phyloP scores from a whole-genome alignment of 2,113 vertebrate genomes.

The Bufo gargarizans region DNA sequence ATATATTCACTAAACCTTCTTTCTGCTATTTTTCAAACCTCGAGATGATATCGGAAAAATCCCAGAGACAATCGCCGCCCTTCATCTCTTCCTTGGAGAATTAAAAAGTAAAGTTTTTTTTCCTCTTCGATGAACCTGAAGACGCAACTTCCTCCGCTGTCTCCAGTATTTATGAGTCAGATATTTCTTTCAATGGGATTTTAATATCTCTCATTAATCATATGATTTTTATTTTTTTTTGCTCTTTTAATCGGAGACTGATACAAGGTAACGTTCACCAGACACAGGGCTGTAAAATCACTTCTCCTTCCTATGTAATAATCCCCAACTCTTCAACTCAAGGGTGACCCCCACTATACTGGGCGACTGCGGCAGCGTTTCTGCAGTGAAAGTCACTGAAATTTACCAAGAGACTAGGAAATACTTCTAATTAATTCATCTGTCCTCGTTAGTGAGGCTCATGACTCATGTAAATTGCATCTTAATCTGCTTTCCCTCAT shows the following conservation, averaged over 20 bases:
- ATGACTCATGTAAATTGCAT: slow-evolving; percentile 33
- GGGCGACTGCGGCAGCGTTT: background rate
- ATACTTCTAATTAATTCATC: slow-evolving; percentile 29
- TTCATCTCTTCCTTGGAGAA: background rate
- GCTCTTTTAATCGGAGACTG: slow-evolving; percentile 37
- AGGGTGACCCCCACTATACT: background rate
- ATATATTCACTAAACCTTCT: background rate
- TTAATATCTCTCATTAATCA: slow-evolving; percentile 59
- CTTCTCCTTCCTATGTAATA: too few relatives aligned
- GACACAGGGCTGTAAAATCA: background rate
- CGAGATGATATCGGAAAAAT: background rate
- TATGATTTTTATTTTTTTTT: background rate
- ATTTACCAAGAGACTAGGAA: background rate
- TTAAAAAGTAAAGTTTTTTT: slow-evolving; percentile 7
- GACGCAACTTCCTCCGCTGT: slow-evolving; percentile 10
- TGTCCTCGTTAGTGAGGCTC: slow-evolving; percentile 34
- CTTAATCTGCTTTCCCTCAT: slow-evolving; percentile 20
- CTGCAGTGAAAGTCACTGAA: background rate
- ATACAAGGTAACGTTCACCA: background rate
- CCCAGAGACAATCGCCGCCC: background rate
- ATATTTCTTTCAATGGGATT: slow-evolving; percentile 54
- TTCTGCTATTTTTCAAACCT: background rate
- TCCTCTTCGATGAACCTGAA: slow-evolving; percentile 20
- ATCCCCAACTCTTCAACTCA: background rate
- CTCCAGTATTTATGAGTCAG: slow-evolving; percentile 55